A percentile compares a stretch with the other conserved stretches of the same genome.
Evolutionary conservation across 2,113 vertebrate genomes (phyloP).

Genomic region (Seriola rivoliana): DNA sequence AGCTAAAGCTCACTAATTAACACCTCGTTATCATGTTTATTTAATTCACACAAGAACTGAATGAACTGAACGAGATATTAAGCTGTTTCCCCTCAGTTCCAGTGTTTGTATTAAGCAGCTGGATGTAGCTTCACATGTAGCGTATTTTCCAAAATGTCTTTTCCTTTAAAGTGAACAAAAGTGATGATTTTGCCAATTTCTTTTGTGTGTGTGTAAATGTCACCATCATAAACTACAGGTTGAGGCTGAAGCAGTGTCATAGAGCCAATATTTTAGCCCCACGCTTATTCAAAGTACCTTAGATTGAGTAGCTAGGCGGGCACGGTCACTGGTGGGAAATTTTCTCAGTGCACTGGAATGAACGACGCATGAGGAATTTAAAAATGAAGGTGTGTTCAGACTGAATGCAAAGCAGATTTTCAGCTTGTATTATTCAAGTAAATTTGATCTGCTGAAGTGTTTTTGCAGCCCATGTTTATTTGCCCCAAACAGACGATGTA

Average conservation of each 20-base stretch:
- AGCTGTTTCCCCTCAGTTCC: too few species aligned
- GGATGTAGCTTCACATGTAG: too few species aligned
- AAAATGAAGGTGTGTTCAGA: neutral
- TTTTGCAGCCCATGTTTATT: neutral
- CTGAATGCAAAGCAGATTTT: neutral
- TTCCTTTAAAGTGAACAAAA: too few species aligned
- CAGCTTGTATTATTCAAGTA: neutral
- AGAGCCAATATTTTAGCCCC: too few species aligned
- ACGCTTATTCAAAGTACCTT: neutral
- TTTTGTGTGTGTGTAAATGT: too few species aligned
- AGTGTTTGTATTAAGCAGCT: too few species aligned
- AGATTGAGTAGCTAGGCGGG: neutral
- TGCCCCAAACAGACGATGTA: neutral
- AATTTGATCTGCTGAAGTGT: neutral
- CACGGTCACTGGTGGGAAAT: neutral
- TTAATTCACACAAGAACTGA: neutral
- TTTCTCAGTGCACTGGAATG: neutral
- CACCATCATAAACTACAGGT: too few species aligned
- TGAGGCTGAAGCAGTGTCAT: too few species aligned
- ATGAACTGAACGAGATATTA: neutral
- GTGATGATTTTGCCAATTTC: too few species aligned
- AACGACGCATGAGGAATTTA: neutral
- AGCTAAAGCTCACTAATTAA: too few species aligned
- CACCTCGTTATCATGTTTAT: neutral
- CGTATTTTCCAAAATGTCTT: too few species aligned